Evolutionary conservation across 2,113 vertebrate genomes (phyloP), one percentile per base, ranked within the genome.

Genomic region (Bubo scandiacus): DNA sequence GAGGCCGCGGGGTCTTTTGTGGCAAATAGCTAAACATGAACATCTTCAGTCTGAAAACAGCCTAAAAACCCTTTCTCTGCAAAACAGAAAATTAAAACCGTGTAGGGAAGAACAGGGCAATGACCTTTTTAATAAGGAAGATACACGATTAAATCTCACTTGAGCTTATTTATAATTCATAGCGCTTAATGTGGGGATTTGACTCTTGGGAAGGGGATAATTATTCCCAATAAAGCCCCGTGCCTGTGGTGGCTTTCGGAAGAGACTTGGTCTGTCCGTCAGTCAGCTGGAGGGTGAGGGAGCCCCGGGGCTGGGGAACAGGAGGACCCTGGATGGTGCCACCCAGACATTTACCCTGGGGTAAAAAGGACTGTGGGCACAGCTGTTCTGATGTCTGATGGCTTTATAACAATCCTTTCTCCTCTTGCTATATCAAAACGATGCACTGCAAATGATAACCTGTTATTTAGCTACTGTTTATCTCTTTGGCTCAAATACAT

Each of bases 161-260:
- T 73, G 47, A 45, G 47, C 20, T 78, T 23, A 74, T 75, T 52
- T 67, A 45, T 83, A 67, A 73, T 74, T 87, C 59, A 43, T 43
- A 30, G 32, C 7, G 9, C 29, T 83, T 51, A 36, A 62, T 29
- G 23, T 27, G 45, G 12, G 25, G 36, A 57, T 45, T 68, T 68
- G 66, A 25, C 78, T 83, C 52, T 45, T 43, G 47, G 59, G 45
- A 73, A 86, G 42, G n/a, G 66, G 40, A 15, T 23, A 51, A 68
- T 55, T 62, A 55, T 61, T 72, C 22, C 30, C 36, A 42, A 15
- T 21, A 26, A 66, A 67, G 40, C 45, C 38, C 9, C 12, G 6
- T 0, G 6, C 32, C 61, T 17, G 9, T 0, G 2, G 38, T 1
- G 2, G 30, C 55, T 86, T 36, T 62, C 0, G 9, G 90, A 55